Evolutionary conservation across 2,113 vertebrate species (phyloP), one percentile per base, ranked within the genome.

Genomic region (Dicerorhinus sumatrensis): DNA sequence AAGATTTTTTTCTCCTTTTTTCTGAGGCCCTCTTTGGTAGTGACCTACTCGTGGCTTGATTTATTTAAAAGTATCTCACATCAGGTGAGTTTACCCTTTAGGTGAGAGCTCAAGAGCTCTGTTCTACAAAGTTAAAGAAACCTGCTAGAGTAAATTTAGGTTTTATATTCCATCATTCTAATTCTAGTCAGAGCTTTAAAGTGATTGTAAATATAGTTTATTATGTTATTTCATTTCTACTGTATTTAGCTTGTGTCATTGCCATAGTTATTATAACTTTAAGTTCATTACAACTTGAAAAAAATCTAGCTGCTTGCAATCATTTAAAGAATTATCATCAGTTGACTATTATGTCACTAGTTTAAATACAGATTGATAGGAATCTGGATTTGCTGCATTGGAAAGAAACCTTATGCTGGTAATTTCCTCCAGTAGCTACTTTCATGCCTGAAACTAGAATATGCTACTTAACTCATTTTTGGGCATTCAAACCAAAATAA

Each of bases 201-300:
- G 25, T 89, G 7, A 84, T n/a, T 95, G 12, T 82, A 91, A 89
- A 63, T 77, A 29, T 27, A 91, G 36, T 60, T 83, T 86, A 33
- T 72, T 84, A 69, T 81, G 21, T 82, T 91, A 91, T 96, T 94
- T 85, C 54, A 85, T 87, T 85, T 91, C 27, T 81, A 73, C 18
- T 72, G 16, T 51, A 48, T 67, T 94, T 63, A 81, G 17, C 42
- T 95, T 31, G 2, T 36, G 2, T 60, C 6, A 12, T 36, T 72
- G 16, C 46, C 58, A 58, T 42, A 25, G 9, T 77, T 94, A 75
- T 63, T 91, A 63, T 51, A 51, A 8, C 93, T 65, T 77, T 89
- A 85, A 76, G 27, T 62, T 7, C 54, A 58, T 89, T 73, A 36
- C 29, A 81, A n/a, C 23, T 67, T 73, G 21, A 63, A 81, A 83